These are phyloP conservation scores for Odocoileus hemionus DNA, from an alignment of 2,113 vertebrate genomes.

Conservation along the genomic window DNA sequence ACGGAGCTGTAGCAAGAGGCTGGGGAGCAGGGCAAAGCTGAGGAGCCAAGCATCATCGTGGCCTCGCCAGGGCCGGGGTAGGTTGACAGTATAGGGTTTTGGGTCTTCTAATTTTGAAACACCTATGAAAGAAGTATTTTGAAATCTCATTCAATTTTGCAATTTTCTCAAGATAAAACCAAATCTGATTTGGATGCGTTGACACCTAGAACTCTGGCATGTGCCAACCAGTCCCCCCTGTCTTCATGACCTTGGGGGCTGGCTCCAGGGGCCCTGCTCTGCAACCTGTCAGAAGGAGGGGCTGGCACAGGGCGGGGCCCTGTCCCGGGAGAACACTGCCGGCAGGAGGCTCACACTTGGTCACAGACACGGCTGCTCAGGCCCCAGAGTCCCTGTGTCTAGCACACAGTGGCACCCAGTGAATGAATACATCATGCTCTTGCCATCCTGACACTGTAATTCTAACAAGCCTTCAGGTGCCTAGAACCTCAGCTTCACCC, in stretches of 20 bases:
- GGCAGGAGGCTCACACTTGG: neutral
- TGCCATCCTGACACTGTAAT: neutral
- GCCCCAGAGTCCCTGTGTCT: neutral
- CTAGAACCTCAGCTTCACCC: neutral
- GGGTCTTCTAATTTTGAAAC: conserved; percentile 54
- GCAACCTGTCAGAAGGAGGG: neutral
- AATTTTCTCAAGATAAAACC: conserved; percentile 48
- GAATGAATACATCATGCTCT: rapidly evolving
- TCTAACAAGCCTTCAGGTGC: neutral
- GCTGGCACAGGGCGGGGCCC: neutral
- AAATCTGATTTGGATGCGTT: conserved; percentile 38
- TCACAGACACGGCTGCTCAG: neutral
- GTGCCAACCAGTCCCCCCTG: conserved; percentile 1
- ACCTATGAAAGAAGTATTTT: conserved; percentile 50
- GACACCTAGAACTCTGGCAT: neutral
- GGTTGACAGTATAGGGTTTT: neutral
- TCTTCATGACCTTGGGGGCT: conserved; percentile 9
- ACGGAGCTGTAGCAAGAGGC: neutral
- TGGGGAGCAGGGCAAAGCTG: too few species aligned
- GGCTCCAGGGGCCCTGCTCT: neutral
- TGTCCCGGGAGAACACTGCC: neutral
- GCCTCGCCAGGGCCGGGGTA: neutral
- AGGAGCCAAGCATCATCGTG: neutral
- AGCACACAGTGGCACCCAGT: neutral
- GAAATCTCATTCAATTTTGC: conserved; percentile 58